Evolutionary conservation across 2,888 invertebrate species (phyloP).

Genomic region (Tethea ocularis): DNA sequence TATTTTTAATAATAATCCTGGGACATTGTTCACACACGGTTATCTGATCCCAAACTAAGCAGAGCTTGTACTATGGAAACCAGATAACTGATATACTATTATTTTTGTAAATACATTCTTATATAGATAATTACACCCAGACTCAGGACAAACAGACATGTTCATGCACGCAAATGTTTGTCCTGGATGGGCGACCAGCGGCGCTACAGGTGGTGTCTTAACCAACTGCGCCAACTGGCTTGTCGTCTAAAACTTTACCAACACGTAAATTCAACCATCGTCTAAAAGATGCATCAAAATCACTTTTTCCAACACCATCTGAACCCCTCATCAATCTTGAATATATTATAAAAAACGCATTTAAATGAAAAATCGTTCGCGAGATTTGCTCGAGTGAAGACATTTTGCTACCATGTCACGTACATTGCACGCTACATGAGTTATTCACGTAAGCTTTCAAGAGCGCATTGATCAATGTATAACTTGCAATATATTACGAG

Average conservation of each 20-base stretch:
- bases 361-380: constrained; percentile 41
- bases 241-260: background rate
- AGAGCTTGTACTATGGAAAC: no score
- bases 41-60: no score
- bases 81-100: no score
- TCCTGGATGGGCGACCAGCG: no score
- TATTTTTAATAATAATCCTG: no score
- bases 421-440: constrained; percentile 41
- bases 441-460: constrained; percentile 39
- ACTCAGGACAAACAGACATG: no score
- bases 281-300: background rate
- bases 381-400: constrained; percentile 32
- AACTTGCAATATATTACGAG: constrained; percentile 12
- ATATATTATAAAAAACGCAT: constrained; percentile 11
- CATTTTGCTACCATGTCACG: constrained; percentile 39
- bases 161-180: no score
- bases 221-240: no score
- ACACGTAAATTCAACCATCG: background rate
- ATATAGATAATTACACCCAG: no score
- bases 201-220: no score
- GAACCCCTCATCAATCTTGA: background rate
- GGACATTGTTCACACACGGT: no score
- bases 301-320: background rate
- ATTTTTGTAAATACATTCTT: no score
- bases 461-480: constrained; percentile 30